phyloP scores from a whole-genome alignment of 2,113 vertebrate genomes.

The Butorides virescens region DNA sequence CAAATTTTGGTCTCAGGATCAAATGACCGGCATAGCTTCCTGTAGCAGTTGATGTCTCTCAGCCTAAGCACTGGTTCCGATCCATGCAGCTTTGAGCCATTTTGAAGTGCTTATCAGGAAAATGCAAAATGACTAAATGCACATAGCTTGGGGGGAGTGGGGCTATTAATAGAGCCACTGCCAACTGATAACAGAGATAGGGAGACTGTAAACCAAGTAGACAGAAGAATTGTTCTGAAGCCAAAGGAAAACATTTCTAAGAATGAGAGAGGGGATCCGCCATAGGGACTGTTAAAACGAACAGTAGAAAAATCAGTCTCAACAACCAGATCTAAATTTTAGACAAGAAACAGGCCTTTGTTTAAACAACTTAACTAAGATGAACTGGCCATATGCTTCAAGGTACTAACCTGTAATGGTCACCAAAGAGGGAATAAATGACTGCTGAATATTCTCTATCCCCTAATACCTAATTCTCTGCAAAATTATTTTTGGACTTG shows the following conservation, averaged over 20 bases:
- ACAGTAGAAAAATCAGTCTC: not conserved
- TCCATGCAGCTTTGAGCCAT: not conserved
- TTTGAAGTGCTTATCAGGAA: constrained; percentile 8
- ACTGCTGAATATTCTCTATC: not conserved
- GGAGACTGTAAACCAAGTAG: not conserved
- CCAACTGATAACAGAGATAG: not conserved
- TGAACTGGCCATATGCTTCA: not conserved
- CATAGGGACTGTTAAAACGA: not conserved
- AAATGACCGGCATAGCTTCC: not conserved
- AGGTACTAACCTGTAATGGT: not conserved
- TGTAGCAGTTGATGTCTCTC: not conserved
- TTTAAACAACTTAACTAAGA: not conserved
- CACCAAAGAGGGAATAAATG: not conserved
- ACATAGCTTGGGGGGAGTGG: not conserved
- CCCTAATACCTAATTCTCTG: not conserved
- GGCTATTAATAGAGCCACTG: constrained; percentile 25
- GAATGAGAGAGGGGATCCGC: not conserved
- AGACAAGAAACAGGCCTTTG: not conserved
- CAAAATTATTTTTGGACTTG: not conserved
- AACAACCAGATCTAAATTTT: not conserved
- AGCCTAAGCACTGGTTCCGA: not conserved
- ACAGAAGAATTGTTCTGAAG: not conserved
- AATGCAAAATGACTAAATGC: constrained; percentile 36
- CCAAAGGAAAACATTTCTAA: not conserved
- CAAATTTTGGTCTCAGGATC: not conserved